Evolutionary conservation across 1,140 invertebrate genomes (phyloP), one percentile per base, ranked within the genome.

Genomic region (Drosophila varians): DNA sequence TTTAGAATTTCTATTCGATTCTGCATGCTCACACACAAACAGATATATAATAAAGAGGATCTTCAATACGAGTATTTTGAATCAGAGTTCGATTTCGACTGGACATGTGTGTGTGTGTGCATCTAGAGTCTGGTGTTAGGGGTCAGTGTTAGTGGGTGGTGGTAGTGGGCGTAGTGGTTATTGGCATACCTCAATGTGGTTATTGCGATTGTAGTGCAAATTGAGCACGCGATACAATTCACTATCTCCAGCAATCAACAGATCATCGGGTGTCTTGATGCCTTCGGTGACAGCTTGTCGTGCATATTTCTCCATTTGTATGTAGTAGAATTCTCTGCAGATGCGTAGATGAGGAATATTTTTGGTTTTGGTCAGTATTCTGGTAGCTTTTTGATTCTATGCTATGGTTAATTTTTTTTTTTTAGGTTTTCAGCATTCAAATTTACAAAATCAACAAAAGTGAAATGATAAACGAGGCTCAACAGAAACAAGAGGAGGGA

Each of bases 231-330:
- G 94, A 93, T 99, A 99, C 73, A 99, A 95, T 93, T 99, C 99
- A 48, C 97, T 98, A 92, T 99, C 99, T 19, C 94, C 94, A 54
- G 96, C 96, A 26, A 99, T 98, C 87, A 96, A 95, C 36, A 99
- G 93, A 87, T 99, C 98, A 64, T 99, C 98, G 19, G 95, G 93
- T 89, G 94, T 95, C 92, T 98, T 98, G 71, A 98, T 94, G 46
- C 98, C 98, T 93, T 99, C 99, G 70, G 97, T 98, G 74, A 99
- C 95, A 25, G 98, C 97, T 92, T 99, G 98, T 78, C 98, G 94
- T 53, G 99, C 98, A 93, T 99, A 99, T 92, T 99, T 99, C 93
- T 99, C 99, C 98, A 99, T 99, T 93, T 99, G 99, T 91, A 99
- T 99, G 93, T 99, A 99, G 94, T 98, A 99, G 94, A 99, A 99